These are phyloP conservation scores for Cabera pusaria DNA, from an alignment of 2,888 invertebrate species.

Conservation along the genomic window DNA sequence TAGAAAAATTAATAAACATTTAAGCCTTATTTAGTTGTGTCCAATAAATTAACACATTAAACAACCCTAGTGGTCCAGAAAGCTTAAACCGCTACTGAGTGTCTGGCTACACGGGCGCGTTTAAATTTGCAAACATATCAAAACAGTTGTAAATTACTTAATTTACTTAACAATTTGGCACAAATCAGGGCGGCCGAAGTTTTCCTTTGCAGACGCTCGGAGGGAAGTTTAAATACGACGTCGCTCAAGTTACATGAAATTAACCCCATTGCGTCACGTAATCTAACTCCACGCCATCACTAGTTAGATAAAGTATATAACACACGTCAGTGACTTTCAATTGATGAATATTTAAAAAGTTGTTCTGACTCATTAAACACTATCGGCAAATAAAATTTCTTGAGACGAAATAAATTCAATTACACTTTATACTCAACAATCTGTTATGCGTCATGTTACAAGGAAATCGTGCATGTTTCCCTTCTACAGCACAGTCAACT, in stretches of 20 bases:
- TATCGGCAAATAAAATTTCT: no score
- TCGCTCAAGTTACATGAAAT: conserved; percentile 49
- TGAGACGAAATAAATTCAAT: no score
- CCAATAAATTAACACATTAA: conserved; percentile 18
- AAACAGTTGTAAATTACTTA: conserved; percentile 36
- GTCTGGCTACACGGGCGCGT: conserved; percentile 20
- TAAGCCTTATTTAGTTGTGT: neutral
- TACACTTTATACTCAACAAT: no score
- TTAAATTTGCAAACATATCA: conserved; percentile 31
- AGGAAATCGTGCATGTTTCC: no score
- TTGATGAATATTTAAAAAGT: no score
- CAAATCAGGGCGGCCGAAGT: conserved; percentile 42
- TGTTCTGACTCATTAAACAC: no score
- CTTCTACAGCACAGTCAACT: no score
- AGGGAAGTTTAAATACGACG: conserved; percentile 35
- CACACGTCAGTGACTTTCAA: no score
- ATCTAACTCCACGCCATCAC: conserved; percentile 26
- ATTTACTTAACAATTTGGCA: conserved; percentile 45
- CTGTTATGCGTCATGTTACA: no score
- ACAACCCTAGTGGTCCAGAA: conserved; percentile 1
- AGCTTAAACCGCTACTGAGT: conserved; percentile 21
- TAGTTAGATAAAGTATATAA: conserved; percentile 14
- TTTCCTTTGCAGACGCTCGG: conserved; percentile 36
- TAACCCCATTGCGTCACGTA: conserved; percentile 47
- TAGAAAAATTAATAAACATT: no score